Evolutionary conservation across 1,140 invertebrate species (phyloP).

Genomic region (Drosophila elegans): DNA sequence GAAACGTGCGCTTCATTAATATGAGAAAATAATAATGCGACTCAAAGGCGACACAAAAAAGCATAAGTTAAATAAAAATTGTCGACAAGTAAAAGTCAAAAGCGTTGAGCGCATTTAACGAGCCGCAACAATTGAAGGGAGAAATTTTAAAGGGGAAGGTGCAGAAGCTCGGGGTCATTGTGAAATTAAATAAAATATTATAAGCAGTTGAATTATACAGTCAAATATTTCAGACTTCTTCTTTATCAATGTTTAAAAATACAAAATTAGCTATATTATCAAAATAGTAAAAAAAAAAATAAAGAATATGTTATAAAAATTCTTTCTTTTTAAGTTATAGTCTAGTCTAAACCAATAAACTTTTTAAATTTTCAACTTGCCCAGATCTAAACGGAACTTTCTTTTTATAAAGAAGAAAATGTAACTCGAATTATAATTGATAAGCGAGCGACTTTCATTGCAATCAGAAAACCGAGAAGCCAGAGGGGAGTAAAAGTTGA

Average conservation of each 20-base stretch:
- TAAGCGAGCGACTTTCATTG: constrained; percentile 58
- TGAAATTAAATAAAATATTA: constrained; percentile 18
- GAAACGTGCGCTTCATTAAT: constrained; percentile 75
- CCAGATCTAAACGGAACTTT: constrained; percentile 20
- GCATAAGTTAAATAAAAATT: constrained; percentile 35
- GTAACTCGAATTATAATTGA: constrained; percentile 49
- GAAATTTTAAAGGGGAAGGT: neutral
- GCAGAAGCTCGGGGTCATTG: neutral
- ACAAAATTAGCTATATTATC: too few relatives aligned
- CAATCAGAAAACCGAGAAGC: constrained; percentile 55
- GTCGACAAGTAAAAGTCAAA: constrained; percentile 52
- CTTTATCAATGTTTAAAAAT: neutral
- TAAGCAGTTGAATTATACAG: constrained; percentile 1
- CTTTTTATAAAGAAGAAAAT: constrained; percentile 22
- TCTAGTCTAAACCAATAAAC: neutral
- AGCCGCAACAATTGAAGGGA: constrained; percentile 45
- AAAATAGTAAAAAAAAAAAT: neutral
- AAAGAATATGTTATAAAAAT: neutral
- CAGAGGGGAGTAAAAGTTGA: constrained; percentile 36
- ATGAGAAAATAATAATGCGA: constrained; percentile 75
- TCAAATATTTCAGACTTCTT: neutral
- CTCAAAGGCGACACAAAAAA: constrained; percentile 19
- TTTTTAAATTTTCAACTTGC: neutral
- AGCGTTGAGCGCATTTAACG: constrained; percentile 54
- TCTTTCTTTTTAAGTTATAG: neutral